Base-by-base conservation (phyloP, 92 coral and sea anemone species). In the Desmophyllum pertusum region DNA sequence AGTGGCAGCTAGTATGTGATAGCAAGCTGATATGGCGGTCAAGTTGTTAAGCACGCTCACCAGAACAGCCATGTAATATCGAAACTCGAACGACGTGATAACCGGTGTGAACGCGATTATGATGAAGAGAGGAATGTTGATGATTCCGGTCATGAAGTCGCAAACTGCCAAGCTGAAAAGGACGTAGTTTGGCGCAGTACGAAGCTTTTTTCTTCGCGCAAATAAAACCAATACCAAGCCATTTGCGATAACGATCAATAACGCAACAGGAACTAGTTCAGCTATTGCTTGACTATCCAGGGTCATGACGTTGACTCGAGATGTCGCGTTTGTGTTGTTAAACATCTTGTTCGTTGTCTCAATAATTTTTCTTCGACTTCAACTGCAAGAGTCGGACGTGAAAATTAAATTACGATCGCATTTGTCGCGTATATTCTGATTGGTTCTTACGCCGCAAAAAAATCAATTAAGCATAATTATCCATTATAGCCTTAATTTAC, bases 131-230 rank as follows among this genome's bases (percentile, higher is more conserved):
- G 92, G 92, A 21, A 89, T 89, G 43, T 85, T 85, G 13, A 89
- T 73, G 52, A 73, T 46, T 18, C 92, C 92, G n/a, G 59, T 89
- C 74, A 79, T 33, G 1, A 89, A 42, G 52, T 89, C 92, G 39
- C 89, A 85, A 61, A 86, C 41, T 14, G 92, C 92, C 40, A 89
- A 45, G 61, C 92, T 85, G 31, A 89, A 79, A 45, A 89, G 89
- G 0, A 88, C 69, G 63, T 51, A 45, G 51, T 88, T 88, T 76
- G 85, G 63, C 5, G 92, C 45, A 11, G 77, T 88, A 14, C 82
- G 82, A 15, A 88, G 81, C 10, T 42, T 50, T 18, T 39, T 21
- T 37, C 63, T 61, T 31, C 25, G 53, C 10, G 65, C 45, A 57
- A 88, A 88, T 6, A 88, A 82, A 52, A 74, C 35, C 25, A 88